These are phyloP conservation scores for Phaethon lepturus DNA, from an alignment of 2,113 vertebrate species.

Conservation along the genomic window DNA sequence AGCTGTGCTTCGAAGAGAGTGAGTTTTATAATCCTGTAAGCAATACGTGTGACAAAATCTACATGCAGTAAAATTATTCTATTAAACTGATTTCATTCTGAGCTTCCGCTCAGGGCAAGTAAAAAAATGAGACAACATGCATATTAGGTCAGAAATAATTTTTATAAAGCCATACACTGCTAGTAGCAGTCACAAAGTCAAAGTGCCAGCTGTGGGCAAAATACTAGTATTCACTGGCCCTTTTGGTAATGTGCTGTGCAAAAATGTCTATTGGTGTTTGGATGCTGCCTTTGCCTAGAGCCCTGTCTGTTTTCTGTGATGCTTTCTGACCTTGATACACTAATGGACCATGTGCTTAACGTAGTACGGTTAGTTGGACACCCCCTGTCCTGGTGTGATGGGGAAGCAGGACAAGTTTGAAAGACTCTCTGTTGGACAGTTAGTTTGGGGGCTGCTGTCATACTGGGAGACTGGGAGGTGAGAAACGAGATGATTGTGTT, in stretches of 20 bases:
- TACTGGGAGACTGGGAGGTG: not conserved
- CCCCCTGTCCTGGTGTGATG: not conserved
- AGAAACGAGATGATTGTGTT: not conserved
- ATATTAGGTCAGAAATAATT: conserved; percentile 26
- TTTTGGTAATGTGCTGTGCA: not conserved
- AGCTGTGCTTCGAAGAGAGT: conserved; percentile 39
- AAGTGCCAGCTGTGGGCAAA: conserved; percentile 19
- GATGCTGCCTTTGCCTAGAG: conserved; percentile 13
- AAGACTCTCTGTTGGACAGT: not conserved
- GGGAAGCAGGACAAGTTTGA: not conserved
- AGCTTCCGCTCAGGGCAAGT: not conserved
- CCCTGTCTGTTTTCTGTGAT: not conserved
- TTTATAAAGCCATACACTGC: not conserved
- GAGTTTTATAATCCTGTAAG: conserved; percentile 42
- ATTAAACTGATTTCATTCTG: not conserved
- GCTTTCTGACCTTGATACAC: not conserved
- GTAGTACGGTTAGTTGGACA: not conserved
- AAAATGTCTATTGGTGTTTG: not conserved
- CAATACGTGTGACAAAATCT: conserved; percentile 17
- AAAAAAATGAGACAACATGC: not conserved
- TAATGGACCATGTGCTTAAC: not conserved
- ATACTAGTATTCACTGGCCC: not conserved
- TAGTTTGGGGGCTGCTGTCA: not conserved
- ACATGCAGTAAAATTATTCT: not conserved
- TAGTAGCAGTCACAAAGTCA: conserved; percentile 3